These are phyloP conservation scores for Pygocentrus nattereri DNA, from an alignment of 2,797 vertebrate genomes.

Conservation along the genomic window DNA sequence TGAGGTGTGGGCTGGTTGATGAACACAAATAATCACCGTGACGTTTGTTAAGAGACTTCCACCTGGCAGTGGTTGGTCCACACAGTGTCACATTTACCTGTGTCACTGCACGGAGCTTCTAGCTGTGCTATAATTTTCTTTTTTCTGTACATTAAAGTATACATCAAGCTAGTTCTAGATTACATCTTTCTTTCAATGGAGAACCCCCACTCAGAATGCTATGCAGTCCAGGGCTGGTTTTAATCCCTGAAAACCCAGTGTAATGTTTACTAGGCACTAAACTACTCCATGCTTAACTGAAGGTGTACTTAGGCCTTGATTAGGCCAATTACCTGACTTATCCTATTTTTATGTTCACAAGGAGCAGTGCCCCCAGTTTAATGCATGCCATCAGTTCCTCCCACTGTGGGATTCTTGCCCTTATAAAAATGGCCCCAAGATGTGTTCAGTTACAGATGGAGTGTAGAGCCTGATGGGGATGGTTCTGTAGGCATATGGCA, in stretches of 20 bases:
- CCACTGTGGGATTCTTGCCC: slow-evolving; percentile 65
- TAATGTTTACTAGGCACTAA: slow-evolving; percentile 14
- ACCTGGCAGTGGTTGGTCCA: too few relatives aligned
- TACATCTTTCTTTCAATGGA: background rate
- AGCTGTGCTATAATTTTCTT: too few relatives aligned
- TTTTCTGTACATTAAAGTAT: too few relatives aligned
- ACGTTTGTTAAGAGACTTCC: too few relatives aligned
- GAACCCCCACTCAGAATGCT: background rate
- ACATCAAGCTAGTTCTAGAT: background rate
- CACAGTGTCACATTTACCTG: too few relatives aligned
- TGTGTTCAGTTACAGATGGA: slow-evolving; percentile 62
- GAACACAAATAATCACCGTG: too few relatives aligned
- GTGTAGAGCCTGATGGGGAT: slow-evolving; percentile 63
- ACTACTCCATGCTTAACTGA: slow-evolving; percentile 17
- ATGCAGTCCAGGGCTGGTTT: background rate
- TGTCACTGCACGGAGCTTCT: too few relatives aligned
- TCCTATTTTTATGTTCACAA: slow-evolving; percentile 52
- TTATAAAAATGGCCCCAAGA: slow-evolving; percentile 59
- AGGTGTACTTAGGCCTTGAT: slow-evolving; percentile 15
- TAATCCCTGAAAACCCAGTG: background rate
- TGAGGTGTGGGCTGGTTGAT: too few relatives aligned
- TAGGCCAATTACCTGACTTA: slow-evolving; percentile 24
- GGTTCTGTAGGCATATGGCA: slow-evolving; percentile 59
- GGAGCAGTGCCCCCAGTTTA: slow-evolving; percentile 59
- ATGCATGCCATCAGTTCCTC: slow-evolving; percentile 64